phyloP scores from a whole-genome alignment of 92 coral and sea anemone genomes.

The Parazoanthus swiftii region DNA sequence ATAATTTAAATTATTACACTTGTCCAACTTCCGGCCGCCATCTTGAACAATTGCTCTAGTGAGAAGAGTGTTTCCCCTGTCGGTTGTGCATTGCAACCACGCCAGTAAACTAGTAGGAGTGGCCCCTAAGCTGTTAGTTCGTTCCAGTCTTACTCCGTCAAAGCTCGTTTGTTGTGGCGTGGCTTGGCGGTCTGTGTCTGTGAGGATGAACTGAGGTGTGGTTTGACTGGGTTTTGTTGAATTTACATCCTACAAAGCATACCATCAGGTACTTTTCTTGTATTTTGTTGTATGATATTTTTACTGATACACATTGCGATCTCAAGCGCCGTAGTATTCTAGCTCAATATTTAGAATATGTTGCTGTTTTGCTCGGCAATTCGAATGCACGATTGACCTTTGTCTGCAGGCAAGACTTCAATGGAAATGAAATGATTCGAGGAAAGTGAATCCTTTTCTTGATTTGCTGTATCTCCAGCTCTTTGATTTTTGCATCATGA shows the following conservation, averaged over 20 bases:
- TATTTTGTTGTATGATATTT: neutral
- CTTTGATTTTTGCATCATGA: neutral
- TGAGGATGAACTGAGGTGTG: slow-evolving; percentile 30
- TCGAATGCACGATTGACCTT: neutral
- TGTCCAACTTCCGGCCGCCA: too few relatives aligned
- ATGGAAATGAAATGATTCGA: neutral
- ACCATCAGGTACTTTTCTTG: slow-evolving; percentile 3
- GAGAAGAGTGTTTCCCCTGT: too few relatives aligned
- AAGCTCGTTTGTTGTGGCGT: slow-evolving; percentile 35
- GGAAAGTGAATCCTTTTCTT: neutral
- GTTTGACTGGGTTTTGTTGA: slow-evolving; percentile 15
- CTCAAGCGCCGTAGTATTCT: too few relatives aligned
- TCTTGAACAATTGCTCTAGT: too few relatives aligned
- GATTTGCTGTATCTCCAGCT: neutral
- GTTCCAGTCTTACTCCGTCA: slow-evolving; percentile 15
- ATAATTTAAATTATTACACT: too few relatives aligned
- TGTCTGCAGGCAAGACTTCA: slow-evolving; percentile 7
- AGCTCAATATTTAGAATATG: neutral
- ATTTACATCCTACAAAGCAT: neutral
- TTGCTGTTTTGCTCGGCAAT: slow-evolving; percentile 8
- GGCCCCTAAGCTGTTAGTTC: neutral
- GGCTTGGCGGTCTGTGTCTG: neutral
- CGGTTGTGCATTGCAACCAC: too few relatives aligned
- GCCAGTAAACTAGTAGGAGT: neutral
- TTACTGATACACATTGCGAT: neutral